These are phyloP conservation scores for Geococcyx californianus DNA, from an alignment of 2,113 vertebrate genomes.

Conservation along the genomic window DNA sequence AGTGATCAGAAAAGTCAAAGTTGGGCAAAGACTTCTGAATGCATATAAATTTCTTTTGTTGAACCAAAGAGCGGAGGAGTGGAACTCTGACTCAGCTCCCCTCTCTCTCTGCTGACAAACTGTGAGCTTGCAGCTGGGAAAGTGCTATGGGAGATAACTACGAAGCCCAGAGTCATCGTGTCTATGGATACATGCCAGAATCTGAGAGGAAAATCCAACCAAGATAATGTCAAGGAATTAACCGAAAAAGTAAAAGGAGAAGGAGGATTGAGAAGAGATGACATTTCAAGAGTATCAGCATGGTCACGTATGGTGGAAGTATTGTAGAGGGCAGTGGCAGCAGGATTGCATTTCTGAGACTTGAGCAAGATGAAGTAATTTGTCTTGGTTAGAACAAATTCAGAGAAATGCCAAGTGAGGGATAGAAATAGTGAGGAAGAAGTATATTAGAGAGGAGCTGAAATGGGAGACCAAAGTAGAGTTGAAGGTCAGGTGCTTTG, in stretches of 20 bases:
- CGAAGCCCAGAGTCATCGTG: background rate
- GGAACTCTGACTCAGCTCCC: conserved; percentile 29
- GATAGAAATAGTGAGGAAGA: conserved; percentile 3
- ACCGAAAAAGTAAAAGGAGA: background rate
- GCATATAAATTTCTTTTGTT: background rate
- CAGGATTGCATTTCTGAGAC: background rate
- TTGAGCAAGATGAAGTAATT: background rate
- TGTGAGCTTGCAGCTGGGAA: conserved; percentile 18
- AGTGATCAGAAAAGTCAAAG: background rate
- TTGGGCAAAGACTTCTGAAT: conserved; percentile 15
- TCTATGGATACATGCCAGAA: background rate
- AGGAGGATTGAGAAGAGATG: background rate
- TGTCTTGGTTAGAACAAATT: background rate
- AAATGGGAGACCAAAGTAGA: background rate
- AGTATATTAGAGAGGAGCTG: background rate
- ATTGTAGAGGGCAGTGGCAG: background rate
- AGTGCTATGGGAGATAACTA: background rate
- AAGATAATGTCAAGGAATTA: background rate
- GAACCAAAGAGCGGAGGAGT: background rate
- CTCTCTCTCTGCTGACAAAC: background rate
- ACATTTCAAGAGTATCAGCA: background rate
- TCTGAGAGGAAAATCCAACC: background rate
- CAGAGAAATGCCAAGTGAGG: conserved; percentile 9
- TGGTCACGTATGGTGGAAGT: background rate
- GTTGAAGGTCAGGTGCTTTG: background rate